phyloP scores from a whole-genome alignment of 2,797 vertebrate genomes.

The Pyrrhura leucotis region DNA sequence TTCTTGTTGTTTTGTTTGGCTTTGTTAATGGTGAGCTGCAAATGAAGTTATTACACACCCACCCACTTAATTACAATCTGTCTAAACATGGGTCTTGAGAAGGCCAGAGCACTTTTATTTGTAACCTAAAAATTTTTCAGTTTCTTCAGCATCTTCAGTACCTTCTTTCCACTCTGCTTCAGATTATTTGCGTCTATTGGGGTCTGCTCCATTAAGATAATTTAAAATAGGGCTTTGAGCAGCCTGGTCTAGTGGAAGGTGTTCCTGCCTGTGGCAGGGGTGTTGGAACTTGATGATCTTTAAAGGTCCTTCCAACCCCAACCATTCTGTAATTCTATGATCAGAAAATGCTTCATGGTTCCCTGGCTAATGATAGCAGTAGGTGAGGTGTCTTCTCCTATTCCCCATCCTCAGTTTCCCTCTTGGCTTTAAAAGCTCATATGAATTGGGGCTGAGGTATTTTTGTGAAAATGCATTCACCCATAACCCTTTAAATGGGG shows the following conservation, averaged over 20 bases:
- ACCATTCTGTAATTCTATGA: neutral
- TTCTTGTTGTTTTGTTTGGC: constrained; percentile 21
- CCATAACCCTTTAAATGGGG: neutral
- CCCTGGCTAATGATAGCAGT: neutral
- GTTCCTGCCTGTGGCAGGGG: neutral
- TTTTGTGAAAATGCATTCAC: neutral
- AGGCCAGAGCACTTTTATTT: neutral
- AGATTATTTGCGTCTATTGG: neutral
- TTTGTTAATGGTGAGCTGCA: constrained; percentile 29
- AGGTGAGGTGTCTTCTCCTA: neutral
- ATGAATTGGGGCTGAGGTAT: neutral
- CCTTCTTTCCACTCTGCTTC: neutral
- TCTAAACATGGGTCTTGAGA: constrained; percentile 3
- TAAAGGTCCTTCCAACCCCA: neutral
- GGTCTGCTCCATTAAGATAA: neutral
- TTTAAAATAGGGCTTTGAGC: neutral
- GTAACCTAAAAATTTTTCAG: neutral
- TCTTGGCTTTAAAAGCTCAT: neutral
- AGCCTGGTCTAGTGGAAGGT: neutral
- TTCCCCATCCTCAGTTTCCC: neutral
- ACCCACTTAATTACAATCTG: constrained; percentile 9
- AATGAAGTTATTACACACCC: constrained; percentile 41
- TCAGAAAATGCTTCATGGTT: neutral
- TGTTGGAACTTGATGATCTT: neutral
- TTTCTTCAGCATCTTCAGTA: neutral